Conservation (phyloP, 2,888 invertebrate genomes). For the Lepidocyrtinus sp. region DNA sequence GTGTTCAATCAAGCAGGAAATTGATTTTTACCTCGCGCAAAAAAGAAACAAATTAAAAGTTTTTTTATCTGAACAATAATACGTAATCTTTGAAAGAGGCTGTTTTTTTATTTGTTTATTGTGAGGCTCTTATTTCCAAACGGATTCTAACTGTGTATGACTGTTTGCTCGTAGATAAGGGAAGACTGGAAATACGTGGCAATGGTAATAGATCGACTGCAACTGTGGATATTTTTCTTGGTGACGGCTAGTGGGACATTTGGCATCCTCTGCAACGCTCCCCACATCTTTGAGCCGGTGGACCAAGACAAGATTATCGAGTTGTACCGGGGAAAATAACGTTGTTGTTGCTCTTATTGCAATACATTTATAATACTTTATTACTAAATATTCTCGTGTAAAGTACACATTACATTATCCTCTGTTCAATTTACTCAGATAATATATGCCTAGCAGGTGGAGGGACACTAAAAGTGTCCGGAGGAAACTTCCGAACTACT, state of each 20-base stretch:
- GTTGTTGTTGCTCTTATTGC: constrained; percentile 25
- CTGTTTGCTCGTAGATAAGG: constrained; percentile 80
- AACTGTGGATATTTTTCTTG: constrained; percentile 93
- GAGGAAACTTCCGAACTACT: too few relatives aligned
- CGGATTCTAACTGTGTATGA: not conserved
- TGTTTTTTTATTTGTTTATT: constrained; percentile 62
- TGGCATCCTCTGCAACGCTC: constrained; percentile 97
- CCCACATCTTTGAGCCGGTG: constrained; percentile 97
- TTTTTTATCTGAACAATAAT: not conserved
- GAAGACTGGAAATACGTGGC: constrained; percentile 98
- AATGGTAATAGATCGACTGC: constrained; percentile 77
- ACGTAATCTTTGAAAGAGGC: constrained; percentile 3
- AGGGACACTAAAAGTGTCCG: too few relatives aligned
- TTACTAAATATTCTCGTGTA: not conserved
- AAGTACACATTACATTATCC: too few relatives aligned
- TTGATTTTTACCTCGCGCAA: not conserved
- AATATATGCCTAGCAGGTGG: too few relatives aligned
- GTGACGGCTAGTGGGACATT: constrained; percentile 96
- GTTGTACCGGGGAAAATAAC: constrained; percentile 90
- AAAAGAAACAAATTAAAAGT: not conserved
- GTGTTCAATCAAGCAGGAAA: constrained; percentile 18
- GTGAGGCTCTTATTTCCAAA: not conserved
- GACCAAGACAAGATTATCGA: constrained; percentile 97
- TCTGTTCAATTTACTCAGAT: too few relatives aligned
- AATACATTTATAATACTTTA: not conserved